Conservation (phyloP, 2,888 invertebrate genomes). For the Enchytraeus crypticus region DNA sequence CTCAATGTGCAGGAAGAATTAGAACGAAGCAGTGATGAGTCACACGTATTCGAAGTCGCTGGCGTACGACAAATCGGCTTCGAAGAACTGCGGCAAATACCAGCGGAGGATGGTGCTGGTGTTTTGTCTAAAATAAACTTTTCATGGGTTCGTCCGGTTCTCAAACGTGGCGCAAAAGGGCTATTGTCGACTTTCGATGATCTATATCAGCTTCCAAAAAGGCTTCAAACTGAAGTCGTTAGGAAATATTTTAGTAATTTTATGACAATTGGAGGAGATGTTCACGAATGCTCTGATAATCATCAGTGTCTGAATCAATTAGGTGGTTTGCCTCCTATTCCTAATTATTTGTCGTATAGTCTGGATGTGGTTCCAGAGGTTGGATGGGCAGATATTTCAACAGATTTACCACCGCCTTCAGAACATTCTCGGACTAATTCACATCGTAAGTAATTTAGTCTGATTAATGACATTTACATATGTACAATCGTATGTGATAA, state of each 20-base stretch:
- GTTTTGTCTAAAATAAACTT: slow-evolving; percentile 69
- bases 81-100: not conserved
- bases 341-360: not conserved
- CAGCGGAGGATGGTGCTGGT: slow-evolving; percentile 62
- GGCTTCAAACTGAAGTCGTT: slow-evolving; percentile 34
- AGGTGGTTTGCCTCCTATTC: not conserved
- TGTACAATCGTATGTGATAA: too few species aligned
- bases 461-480: too few species aligned
- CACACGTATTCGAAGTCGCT: not conserved
- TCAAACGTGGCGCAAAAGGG: slow-evolving; percentile 51
- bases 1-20: slow-evolving; percentile 20
- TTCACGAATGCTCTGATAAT: not conserved
- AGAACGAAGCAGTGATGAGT: slow-evolving; percentile 14
- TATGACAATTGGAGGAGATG: not conserved
- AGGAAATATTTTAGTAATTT: slow-evolving; percentile 29
- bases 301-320: not conserved
- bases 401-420: not conserved
- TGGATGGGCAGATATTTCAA: not conserved
- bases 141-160: slow-evolving; percentile 76
- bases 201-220: slow-evolving; percentile 38
- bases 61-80: too few species aligned
- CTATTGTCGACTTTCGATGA: slow-evolving; percentile 54
- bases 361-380: not conserved
- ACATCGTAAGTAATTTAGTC: too few species aligned
- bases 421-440: not conserved